Evolutionary conservation across 2,113 vertebrate genomes (phyloP).

Genomic region (Myodes glareolus): DNA sequence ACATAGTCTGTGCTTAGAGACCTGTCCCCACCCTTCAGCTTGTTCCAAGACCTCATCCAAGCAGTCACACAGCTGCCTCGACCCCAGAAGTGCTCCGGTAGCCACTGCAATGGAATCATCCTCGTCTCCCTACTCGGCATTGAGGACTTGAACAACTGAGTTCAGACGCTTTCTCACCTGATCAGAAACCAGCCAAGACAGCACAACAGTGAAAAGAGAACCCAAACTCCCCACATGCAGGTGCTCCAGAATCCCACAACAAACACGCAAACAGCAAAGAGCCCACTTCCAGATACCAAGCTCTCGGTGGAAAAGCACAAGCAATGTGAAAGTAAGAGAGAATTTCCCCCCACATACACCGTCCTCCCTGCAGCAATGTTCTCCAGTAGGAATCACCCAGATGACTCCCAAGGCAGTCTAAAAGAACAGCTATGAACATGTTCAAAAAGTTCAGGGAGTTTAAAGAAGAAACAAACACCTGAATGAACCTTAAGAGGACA

Average conservation of each 20-base stretch:
- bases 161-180: background rate
- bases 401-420: background rate
- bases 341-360: background rate
- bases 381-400: background rate
- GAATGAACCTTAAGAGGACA: background rate
- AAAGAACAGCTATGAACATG: background rate
- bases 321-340: background rate
- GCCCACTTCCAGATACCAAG: background rate
- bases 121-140: background rate
- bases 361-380: background rate
- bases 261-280: background rate
- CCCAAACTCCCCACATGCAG: background rate
- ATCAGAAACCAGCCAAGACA: background rate
- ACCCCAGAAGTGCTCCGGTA: background rate
- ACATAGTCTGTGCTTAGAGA: background rate
- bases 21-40: too few species aligned
- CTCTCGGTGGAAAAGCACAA: background rate
- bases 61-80: background rate
- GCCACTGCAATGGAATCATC: background rate
- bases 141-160: background rate
- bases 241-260: background rate
- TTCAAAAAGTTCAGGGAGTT: background rate
- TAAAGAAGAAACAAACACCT: background rate
- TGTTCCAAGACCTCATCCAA: background rate
- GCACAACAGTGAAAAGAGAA: background rate